Evolutionary conservation across 2,113 vertebrate genomes (phyloP).

Genomic region (Paradisaea rubra): DNA sequence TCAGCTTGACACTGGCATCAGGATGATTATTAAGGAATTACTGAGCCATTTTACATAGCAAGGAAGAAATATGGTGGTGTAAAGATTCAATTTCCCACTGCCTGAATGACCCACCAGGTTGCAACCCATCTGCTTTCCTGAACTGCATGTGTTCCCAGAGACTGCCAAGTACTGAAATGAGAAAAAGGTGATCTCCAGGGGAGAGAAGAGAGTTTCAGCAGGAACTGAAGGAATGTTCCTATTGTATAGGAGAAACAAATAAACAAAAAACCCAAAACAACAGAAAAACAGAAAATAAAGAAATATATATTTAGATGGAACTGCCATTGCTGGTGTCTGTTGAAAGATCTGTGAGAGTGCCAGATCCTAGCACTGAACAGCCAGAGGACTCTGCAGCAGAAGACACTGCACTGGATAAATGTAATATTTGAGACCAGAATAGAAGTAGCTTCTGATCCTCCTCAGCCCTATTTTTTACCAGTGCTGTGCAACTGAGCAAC

Average conservation of each 20-base stretch:
- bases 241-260: neutral
- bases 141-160: neutral
- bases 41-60: neutral
- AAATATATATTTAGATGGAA: neutral
- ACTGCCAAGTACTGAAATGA: neutral
- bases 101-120: neutral
- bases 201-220: neutral
- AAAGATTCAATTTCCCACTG: neutral
- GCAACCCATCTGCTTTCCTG: constrained; percentile 9
- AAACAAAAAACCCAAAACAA: neutral
- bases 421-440: neutral
- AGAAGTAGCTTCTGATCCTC: neutral
- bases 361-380: neutral
- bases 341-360: neutral
- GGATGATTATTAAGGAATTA: neutral
- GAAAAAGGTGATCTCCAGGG: neutral
- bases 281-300: neutral
- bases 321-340: neutral
- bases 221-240: neutral
- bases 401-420: neutral
- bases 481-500: neutral
- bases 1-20: neutral
- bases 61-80: neutral
- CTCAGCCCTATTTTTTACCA: neutral
- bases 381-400: neutral